These are phyloP conservation scores for Pionites leucogaster DNA, from an alignment of 2,113 vertebrate species.

Conservation along the genomic window DNA sequence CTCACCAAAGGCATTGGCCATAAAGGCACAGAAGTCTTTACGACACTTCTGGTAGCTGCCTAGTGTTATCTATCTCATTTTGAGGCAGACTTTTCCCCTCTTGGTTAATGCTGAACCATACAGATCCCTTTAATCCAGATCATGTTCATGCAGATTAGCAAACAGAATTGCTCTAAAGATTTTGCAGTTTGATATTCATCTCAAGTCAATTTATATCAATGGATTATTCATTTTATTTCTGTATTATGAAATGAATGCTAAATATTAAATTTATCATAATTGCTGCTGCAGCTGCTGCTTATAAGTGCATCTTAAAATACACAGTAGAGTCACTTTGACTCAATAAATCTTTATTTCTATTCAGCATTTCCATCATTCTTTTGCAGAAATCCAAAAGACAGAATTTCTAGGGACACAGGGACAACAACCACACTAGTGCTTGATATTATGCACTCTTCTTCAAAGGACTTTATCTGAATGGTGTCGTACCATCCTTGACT, in stretches of 20 bases:
- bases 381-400: background rate
- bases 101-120: constrained; percentile 34
- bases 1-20: background rate
- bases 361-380: constrained; percentile 27
- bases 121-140: constrained; percentile 56
- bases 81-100: constrained; percentile 2
- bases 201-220: constrained; percentile 56
- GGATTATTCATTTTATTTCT: constrained; percentile 68
- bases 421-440: background rate
- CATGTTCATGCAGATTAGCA: constrained; percentile 29
- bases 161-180: constrained; percentile 36
- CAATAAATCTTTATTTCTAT: constrained; percentile 48
- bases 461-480: background rate
- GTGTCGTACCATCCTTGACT: background rate
- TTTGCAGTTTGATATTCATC: constrained; percentile 57
- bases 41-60: background rate
- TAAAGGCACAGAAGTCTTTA: background rate
- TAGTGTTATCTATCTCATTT: background rate
- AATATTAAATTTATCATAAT: constrained; percentile 65
- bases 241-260: constrained; percentile 58
- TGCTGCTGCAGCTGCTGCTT: constrained; percentile 59
- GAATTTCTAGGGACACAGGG: background rate
- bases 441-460: background rate
- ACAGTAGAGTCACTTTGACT: constrained; percentile 12
- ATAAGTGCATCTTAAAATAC: constrained; percentile 61